Percentiles rank a stretch among this genome's conserved stretches.
Evolutionary conservation across 2,888 invertebrate species (phyloP).

Genomic region (Lithosia quadra): DNA sequence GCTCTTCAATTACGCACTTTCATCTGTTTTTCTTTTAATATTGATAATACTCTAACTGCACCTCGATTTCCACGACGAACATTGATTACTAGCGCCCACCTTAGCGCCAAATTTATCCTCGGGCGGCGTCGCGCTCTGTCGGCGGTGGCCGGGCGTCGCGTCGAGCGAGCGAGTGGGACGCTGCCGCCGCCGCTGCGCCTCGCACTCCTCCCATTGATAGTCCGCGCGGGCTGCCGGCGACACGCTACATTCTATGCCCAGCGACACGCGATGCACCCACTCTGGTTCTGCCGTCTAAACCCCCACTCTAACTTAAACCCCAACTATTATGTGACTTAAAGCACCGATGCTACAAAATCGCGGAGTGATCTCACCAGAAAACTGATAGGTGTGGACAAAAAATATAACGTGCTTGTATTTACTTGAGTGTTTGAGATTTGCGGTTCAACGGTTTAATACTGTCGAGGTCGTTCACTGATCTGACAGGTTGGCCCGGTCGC

Average conservation of each 20-base stretch:
- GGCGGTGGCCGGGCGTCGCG: conserved; percentile 58
- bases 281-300: conserved; percentile 61
- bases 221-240: conserved; percentile 79
- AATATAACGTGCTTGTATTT: conserved; percentile 61
- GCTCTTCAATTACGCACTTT: conserved; percentile 29
- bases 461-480: conserved; percentile 83
- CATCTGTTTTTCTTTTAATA: conserved; percentile 48
- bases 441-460: conserved; percentile 64
- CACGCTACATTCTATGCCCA: conserved; percentile 69
- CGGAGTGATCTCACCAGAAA: conserved; percentile 54
- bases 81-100: conserved; percentile 83
- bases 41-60: conserved; percentile 66
- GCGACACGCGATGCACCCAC: conserved; percentile 69
- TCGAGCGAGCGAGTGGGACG: conserved; percentile 72
- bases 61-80: conserved; percentile 78
- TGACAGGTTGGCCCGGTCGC: conserved; percentile 73
- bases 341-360: conserved; percentile 49
- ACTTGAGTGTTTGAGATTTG: conserved; percentile 67
- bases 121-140: conserved; percentile 76
- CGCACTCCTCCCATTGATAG: conserved; percentile 75
- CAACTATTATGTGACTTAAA: conserved; percentile 69
- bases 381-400: conserved; percentile 44
- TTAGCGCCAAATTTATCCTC: conserved; percentile 86
- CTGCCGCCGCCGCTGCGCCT: conserved; percentile 63
- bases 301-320: conserved; percentile 61